Conservation (phyloP, 2,888 invertebrate species). For the Neelides folsomi region DNA sequence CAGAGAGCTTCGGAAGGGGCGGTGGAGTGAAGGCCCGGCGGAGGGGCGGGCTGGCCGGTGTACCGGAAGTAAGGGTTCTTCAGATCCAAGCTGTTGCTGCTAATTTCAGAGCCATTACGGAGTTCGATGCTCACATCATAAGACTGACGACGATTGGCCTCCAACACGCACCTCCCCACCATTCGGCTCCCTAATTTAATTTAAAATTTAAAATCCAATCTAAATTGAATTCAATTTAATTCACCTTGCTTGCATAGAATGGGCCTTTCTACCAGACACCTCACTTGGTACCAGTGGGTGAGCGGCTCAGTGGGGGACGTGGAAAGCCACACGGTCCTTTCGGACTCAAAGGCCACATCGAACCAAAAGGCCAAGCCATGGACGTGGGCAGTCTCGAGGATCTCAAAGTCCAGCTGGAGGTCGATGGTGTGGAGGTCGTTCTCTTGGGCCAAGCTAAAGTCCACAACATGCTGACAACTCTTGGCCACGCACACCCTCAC, state of each 20-base stretch:
- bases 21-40: constrained; percentile 78
- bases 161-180: constrained; percentile 70
- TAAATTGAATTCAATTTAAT: too few relatives aligned
- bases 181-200: constrained; percentile 37
- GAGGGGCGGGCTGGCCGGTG: constrained; percentile 79
- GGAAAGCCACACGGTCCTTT: constrained; percentile 87
- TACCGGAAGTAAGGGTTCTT: constrained; percentile 98
- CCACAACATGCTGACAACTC: constrained; percentile 80
- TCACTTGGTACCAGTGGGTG: constrained; percentile 98
- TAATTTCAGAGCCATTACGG: constrained; percentile 58
- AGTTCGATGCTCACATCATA: constrained; percentile 97
- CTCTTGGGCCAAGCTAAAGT: constrained; percentile 84
- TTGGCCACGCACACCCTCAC: constrained; percentile 92
- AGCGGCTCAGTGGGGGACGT: constrained; percentile 95
- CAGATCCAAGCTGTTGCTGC: constrained; percentile 83
- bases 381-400: constrained; percentile 54
- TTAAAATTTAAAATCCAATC: too few relatives aligned
- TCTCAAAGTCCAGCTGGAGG: constrained; percentile 84
- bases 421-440: constrained; percentile 88
- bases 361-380: constrained; percentile 91
- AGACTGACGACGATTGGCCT: constrained; percentile 81
- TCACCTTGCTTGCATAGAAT: constrained; percentile 91
- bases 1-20: constrained; percentile 68
- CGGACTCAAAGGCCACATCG: constrained; percentile 84
- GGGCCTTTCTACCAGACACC: constrained; percentile 85